Evolutionary conservation across 2,113 vertebrate species (phyloP).

Genomic region (Pygathrix nemaeus): DNA sequence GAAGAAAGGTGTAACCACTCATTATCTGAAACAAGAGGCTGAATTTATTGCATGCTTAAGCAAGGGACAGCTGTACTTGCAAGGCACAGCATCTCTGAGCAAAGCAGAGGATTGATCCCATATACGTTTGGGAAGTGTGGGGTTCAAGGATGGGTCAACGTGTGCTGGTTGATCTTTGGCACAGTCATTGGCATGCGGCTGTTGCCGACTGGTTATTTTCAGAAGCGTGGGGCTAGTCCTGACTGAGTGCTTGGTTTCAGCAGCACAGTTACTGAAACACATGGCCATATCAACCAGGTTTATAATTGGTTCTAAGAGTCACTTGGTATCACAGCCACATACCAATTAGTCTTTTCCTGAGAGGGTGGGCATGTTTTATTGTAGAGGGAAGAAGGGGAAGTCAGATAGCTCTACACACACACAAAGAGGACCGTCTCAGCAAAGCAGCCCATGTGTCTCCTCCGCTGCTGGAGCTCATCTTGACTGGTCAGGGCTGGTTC

Average conservation of each 20-base stretch:
- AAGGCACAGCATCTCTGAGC: neutral
- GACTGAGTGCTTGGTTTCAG: neutral
- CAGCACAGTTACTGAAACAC: neutral
- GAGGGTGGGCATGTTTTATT: neutral
- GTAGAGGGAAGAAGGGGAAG: neutral
- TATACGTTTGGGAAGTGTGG: neutral
- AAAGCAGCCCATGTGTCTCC: neutral
- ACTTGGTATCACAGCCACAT: neutral
- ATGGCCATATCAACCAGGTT: neutral
- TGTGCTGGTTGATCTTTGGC: neutral
- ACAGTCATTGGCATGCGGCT: accelerated
- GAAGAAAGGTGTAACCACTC: neutral
- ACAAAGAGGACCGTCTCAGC: neutral
- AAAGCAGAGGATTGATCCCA: neutral
- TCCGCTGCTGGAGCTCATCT: neutral
- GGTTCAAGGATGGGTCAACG: neutral
- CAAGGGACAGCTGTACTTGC: neutral
- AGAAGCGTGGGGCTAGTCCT: neutral
- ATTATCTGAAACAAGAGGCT: neutral
- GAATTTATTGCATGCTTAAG: neutral
- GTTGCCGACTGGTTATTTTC: neutral
- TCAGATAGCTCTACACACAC: neutral
- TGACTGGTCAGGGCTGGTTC: neutral
- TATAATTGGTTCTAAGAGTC: neutral
- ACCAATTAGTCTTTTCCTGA: neutral